Evolutionary conservation across 2,113 vertebrate genomes (phyloP), one percentile per base, ranked within the genome.

Genomic region (Helogale parvula): DNA sequence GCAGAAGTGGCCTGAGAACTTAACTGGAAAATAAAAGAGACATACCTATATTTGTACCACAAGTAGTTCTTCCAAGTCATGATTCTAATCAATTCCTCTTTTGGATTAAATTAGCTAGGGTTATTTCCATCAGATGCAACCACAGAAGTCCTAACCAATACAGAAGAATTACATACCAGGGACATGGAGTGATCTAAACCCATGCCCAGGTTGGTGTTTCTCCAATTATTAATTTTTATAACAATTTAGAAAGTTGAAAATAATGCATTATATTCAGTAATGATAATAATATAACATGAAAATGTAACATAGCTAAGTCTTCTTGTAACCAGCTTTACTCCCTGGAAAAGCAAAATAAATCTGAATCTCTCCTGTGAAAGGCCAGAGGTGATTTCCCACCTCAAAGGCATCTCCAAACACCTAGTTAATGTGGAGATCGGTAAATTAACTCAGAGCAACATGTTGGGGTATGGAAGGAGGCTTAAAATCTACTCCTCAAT

Each of bases 401-500:
- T 80, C 71, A 47, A 23, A 50, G 87, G 2, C 50, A 9, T 92
- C 38, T 82, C 68, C 45, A 88, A 69, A 80, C 41, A 91, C 5
- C 33, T 90, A 65, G 66, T 93, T 96, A 93, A 84, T 45, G 38
- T 92, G 63, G 13, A 96, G 15, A n/a, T 35, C 81, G 52, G 66
- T 88, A 93, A 95, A 96, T 77, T 65, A 90, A 84, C 81, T 79
- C 29, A 57, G 33, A 94, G 76, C 57, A 93, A 68, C 90, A 82
- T 31, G 16, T 60, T 86, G 35, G 31, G 66, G 3, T 92, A 54
- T 54, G 45, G 25, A 72, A 94, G 27, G 38, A 85, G 47, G 8
- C 47, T 96, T 95, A 90, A 98, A 97, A 79, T 94, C 90, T 92
- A 76, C 57, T 92, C 63, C 38, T 74, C 3, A 0, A 23, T 95